Conservation (phyloP, 37 sponge, comb jelly and placozoan genomes). For the Haliclona indistincta region DNA sequence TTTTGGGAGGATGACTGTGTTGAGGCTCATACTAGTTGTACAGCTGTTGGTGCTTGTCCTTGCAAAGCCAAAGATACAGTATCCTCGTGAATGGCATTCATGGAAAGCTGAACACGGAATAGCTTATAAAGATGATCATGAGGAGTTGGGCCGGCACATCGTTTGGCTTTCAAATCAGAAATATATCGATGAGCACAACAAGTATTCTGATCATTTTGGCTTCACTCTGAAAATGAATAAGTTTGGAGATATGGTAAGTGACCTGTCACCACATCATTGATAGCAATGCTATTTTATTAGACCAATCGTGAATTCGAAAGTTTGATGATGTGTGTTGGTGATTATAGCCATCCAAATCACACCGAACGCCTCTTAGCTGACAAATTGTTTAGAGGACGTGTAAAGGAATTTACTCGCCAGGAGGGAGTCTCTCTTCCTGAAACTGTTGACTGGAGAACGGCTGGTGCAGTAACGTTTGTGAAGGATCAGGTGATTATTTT, state of each 20-base stretch:
- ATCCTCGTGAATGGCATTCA: constrained; percentile 20
- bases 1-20: too few relatives aligned
- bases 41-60: too few relatives aligned
- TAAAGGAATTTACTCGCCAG: not conserved
- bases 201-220: not conserved
- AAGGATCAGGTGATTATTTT: constrained; percentile 65
- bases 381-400: not conserved
- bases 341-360: not conserved
- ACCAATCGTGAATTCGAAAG: not conserved
- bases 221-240: constrained; percentile 25
- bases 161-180: constrained; percentile 35
- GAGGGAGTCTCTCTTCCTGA: constrained; percentile 21
- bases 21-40: too few relatives aligned
- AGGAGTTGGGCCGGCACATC: constrained; percentile 27
- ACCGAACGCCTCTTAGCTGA: not conserved
- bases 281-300: not conserved
- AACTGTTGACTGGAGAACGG: constrained; percentile 78
- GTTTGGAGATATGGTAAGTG: constrained; percentile 35
- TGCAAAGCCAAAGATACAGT: constrained; percentile 4
- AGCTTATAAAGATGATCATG: constrained; percentile 10
- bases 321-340: constrained; percentile 2
- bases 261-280: not conserved
- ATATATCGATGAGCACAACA: constrained; percentile 21
- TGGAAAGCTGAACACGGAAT: constrained; percentile 27
- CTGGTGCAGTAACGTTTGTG: constrained; percentile 63